These are phyloP conservation scores for Drosophila lacertosa DNA, from an alignment of 1,140 invertebrate genomes.

Conservation along the genomic window DNA sequence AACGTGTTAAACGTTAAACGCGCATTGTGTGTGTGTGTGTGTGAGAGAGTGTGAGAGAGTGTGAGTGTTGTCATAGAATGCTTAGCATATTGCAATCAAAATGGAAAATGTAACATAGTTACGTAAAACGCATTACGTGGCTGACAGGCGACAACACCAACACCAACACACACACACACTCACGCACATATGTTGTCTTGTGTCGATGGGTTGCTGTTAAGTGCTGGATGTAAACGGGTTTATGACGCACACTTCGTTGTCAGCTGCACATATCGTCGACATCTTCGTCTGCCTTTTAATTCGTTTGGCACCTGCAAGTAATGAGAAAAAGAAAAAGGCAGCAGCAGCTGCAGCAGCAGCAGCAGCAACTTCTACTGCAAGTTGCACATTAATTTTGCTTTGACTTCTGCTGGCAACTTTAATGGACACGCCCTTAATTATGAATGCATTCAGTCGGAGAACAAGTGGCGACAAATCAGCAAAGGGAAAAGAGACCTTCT, in stretches of 20 bases:
- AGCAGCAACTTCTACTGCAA: not conserved
- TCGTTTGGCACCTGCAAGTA: conserved; percentile 42
- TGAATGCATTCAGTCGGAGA: too few species aligned
- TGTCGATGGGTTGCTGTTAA: conserved; percentile 48
- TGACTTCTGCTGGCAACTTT: conserved; percentile 2
- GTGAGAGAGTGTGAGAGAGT: conserved; percentile 10
- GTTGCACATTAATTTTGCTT: not conserved
- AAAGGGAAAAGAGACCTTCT: too few species aligned
- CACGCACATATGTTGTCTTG: conserved; percentile 18
- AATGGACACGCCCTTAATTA: conserved; percentile 16
- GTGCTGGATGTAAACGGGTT: conserved; percentile 52
- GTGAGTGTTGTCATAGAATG: conserved; percentile 27
- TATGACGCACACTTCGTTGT: conserved; percentile 34
- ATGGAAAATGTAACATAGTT: conserved; percentile 63
- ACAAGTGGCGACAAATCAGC: too few species aligned
- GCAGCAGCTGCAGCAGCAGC: not conserved
- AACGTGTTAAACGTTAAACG: conserved; percentile 41
- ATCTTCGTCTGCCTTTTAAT: not conserved
- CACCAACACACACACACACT: conserved; percentile 14
- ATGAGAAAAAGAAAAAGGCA: conserved; percentile 23
- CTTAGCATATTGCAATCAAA: conserved; percentile 68
- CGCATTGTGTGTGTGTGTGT: conserved; percentile 25
- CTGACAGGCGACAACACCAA: conserved; percentile 28
- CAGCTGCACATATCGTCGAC: conserved; percentile 4
- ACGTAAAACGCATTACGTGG: conserved; percentile 54